A percentile compares a stretch with the other conserved stretches of the same genome.
Evolutionary conservation across 2,113 vertebrate genomes (phyloP).

Genomic region (Poicephalus gulielmi): DNA sequence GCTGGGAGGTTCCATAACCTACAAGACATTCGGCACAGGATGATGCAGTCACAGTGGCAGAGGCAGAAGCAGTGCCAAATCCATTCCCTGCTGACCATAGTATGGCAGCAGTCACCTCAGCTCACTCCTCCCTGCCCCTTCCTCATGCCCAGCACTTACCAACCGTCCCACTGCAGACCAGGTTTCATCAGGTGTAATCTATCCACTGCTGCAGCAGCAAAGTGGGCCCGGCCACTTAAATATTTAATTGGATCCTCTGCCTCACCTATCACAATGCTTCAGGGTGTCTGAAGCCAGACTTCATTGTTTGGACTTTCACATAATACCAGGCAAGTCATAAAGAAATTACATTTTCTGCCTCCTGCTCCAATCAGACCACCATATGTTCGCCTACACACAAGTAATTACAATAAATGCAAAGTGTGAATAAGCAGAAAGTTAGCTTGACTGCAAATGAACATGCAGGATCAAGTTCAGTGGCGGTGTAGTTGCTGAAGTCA

Average conservation of each 20-base stretch:
- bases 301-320: neutral
- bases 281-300: neutral
- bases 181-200: conserved; percentile 80
- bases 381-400: neutral
- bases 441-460: neutral
- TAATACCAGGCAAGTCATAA: neutral
- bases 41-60: conserved; percentile 87
- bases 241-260: conserved; percentile 72
- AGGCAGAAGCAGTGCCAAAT: conserved; percentile 93
- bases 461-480: neutral
- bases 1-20: conserved; percentile 66
- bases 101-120: conserved; percentile 48
- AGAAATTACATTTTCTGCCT: neutral
- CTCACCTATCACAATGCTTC: conserved; percentile 28
- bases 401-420: neutral
- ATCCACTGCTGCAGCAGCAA: conserved; percentile 69
- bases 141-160: conserved; percentile 66
- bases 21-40: conserved; percentile 95
- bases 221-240: conserved; percentile 62
- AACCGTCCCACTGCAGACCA: conserved; percentile 29
- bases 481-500: neutral
- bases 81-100: conserved; percentile 92
- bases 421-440: neutral
- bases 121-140: neutral
- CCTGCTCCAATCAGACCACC: neutral